Conservation (phyloP, 2,113 vertebrate species). For the Peromyscus maniculatus region DNA sequence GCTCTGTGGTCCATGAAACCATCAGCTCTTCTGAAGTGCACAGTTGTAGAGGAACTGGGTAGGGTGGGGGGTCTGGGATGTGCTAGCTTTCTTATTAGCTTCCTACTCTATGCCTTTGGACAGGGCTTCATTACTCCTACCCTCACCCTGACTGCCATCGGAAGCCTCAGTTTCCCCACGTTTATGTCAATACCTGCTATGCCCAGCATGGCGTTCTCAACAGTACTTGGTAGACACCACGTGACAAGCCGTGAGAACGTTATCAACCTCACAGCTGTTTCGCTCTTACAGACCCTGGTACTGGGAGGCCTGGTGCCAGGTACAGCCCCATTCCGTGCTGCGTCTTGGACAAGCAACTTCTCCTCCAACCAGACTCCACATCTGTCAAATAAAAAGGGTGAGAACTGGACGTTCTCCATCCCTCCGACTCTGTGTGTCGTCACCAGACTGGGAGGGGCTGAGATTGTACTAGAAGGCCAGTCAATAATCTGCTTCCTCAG, state of each 20-base stretch:
- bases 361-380: background rate
- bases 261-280: accelerated
- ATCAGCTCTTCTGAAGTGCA: background rate
- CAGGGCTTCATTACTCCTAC: background rate
- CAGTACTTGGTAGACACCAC: accelerated
- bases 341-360: background rate
- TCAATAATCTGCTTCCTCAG: background rate
- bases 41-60: background rate
- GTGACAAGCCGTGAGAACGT: accelerated
- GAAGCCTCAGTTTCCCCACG: background rate
- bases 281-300: background rate
- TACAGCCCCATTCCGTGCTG: background rate
- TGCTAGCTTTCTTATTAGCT: background rate
- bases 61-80: accelerated
- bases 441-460: background rate
- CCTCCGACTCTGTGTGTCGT: background rate
- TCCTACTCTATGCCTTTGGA: background rate
- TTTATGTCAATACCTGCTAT: background rate
- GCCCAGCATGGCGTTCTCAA: too few species aligned
- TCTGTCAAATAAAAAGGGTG: background rate
- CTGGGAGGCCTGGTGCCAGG: background rate
- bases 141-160: background rate
- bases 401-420: background rate
- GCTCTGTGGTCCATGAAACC: accelerated
- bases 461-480: background rate